Conservation (phyloP, 2,113 vertebrate genomes). For the Casuarius casuarius region DNA sequence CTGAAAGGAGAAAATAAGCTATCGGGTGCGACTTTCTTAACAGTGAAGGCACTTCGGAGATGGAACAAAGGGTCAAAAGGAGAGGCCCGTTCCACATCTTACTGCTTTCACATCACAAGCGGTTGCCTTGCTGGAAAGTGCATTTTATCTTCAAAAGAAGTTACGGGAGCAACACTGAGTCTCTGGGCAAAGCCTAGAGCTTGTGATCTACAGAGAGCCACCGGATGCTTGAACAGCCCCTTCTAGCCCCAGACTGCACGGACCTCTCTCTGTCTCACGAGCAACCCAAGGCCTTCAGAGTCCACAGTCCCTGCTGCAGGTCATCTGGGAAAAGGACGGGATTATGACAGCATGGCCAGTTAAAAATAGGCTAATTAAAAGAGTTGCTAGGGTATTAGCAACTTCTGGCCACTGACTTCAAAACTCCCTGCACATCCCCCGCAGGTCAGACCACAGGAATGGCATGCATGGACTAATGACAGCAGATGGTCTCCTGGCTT, state of each 20-base stretch:
- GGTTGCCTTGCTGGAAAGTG: slow-evolving; percentile 24
- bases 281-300: background rate
- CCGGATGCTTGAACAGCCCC: background rate
- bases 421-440: background rate
- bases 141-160: slow-evolving; percentile 1
- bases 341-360: background rate
- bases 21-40: slow-evolving; percentile 3
- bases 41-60: background rate
- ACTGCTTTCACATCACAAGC: background rate
- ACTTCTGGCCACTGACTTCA: background rate
- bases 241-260: background rate
- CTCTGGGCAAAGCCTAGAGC: background rate
- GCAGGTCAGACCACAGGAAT: background rate
- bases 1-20: slow-evolving; percentile 44
- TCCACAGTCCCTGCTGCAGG: background rate
- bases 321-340: background rate
- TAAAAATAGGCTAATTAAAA: background rate
- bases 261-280: background rate
- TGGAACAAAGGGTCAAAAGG: slow-evolving; percentile 63
- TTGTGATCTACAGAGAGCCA: background rate
- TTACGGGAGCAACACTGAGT: background rate
- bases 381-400: background rate
- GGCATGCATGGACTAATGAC: background rate
- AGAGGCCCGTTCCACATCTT: slow-evolving; percentile 10
- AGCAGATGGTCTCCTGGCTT: slow-evolving; percentile 34